These are phyloP conservation scores for Peromyscus nudipes DNA, from an alignment of 2,797 vertebrate species.

Conservation along the genomic window DNA sequence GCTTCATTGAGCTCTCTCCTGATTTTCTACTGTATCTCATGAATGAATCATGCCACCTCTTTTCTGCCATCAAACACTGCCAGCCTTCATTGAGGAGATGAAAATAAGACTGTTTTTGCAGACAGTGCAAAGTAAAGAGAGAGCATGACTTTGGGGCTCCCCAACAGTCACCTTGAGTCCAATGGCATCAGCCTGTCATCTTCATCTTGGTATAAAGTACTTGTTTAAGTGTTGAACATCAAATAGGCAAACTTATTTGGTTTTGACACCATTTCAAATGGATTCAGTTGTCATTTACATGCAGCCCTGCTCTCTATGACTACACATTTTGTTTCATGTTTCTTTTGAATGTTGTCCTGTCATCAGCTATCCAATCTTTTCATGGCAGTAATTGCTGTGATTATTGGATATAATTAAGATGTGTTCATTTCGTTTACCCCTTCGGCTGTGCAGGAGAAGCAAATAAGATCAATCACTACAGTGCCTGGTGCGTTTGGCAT, in stretches of 20 bases:
- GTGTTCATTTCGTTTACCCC: not conserved
- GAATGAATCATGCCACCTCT: not conserved
- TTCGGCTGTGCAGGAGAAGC: not conserved
- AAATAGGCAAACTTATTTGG: conserved; percentile 33
- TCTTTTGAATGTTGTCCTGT: conserved; percentile 4
- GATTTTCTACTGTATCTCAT: not conserved
- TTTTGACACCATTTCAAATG: conserved; percentile 33
- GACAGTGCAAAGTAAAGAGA: not conserved
- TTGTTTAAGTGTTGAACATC: not conserved
- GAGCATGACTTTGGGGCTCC: not conserved
- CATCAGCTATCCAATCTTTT: not conserved
- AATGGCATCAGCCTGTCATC: not conserved
- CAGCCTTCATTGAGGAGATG: conserved; percentile 14
- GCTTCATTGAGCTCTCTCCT: not conserved
- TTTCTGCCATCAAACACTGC: not conserved
- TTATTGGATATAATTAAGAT: conserved; percentile 55
- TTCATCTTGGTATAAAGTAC: not conserved
- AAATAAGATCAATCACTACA: not conserved
- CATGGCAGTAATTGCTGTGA: not conserved
- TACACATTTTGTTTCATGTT: not conserved
- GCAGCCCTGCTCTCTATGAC: not conserved
- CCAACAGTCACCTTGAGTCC: not conserved
- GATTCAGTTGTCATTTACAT: not conserved
- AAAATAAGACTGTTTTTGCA: not conserved
- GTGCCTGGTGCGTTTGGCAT: not conserved